Conservation (phyloP, 2,797 vertebrate species). For the Cynodonichthys magdalenae region DNA sequence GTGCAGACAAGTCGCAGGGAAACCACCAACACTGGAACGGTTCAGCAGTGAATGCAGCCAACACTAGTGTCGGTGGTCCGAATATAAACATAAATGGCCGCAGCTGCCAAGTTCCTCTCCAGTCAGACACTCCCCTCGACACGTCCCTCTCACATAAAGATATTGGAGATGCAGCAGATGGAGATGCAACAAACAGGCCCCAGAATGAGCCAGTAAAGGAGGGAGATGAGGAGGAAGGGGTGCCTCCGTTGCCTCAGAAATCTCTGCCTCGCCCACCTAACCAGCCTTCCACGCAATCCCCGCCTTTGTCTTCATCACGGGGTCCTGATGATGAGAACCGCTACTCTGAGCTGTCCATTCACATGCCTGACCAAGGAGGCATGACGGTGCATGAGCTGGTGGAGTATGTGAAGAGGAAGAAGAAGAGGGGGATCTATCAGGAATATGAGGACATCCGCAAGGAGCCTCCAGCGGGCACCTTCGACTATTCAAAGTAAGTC, state of each 20-base stretch:
- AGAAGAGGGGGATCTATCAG: constrained; percentile 87
- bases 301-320: constrained; percentile 66
- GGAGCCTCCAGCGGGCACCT: constrained; percentile 84
- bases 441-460: constrained; percentile 89
- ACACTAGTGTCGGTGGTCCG: constrained; percentile 33
- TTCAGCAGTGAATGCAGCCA: constrained; percentile 68
- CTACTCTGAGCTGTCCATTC: constrained; percentile 76
- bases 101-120: constrained; percentile 78
- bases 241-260: constrained; percentile 86
- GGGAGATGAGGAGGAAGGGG: constrained; percentile 58
- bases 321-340: constrained; percentile 62
- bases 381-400: constrained; percentile 82
- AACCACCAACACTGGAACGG: constrained; percentile 86
- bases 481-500: constrained; percentile 87
- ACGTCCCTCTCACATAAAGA: constrained; percentile 76
- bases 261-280: constrained; percentile 78
- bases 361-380: constrained; percentile 82
- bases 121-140: constrained; percentile 84
- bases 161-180: constrained; percentile 10
- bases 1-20: constrained; percentile 62
- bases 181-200: constrained; percentile 3
- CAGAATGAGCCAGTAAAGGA: constrained; percentile 44
- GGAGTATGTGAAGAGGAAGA: constrained; percentile 83
- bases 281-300: constrained; percentile 64
- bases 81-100: constrained; percentile 81